Evolutionary conservation across 2,888 invertebrate genomes (phyloP), one percentile per base, ranked within the genome.

Genomic region (Dorcus hopei): DNA sequence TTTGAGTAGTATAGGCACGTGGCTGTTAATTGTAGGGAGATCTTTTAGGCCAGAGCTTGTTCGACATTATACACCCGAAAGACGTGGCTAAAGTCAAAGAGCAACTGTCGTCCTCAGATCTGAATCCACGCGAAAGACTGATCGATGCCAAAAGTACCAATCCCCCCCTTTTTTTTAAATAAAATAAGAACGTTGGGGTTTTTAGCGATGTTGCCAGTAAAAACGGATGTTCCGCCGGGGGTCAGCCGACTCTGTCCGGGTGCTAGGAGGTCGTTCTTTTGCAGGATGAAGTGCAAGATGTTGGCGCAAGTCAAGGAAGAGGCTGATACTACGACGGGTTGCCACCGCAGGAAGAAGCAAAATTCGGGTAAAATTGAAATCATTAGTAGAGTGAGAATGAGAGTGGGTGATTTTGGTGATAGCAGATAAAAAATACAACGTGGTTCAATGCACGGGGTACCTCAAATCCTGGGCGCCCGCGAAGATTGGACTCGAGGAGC

Each of bases 31-130:
- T 74, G 19, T 81, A 92, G 90, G 84, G 87, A 55, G 96, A 97
- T 74, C 81, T 97, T 52, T 76, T 95, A 59, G 95, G 95, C 0
- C 95, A 95, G 79, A 95, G 93, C 75, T 85, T 95, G 83, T 96
- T 97, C 77, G 96, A 97, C 77, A 92, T 95, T 64, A 80, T 97
- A 47, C 96, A 97, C 77, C 95, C 95, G 0, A 94, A 95, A 77
- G 97, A 97, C 78, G 91, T 97, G 40, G 90, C 89, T 57, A 96
- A 95, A 79, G 94, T 96, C 4, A 97, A 97, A 76, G 96, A 96
- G 74, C 96, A 97, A 77, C 82, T 97, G 4, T 93, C 94, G 0
- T 91, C 95, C 0, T 90, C 93, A 0, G 95, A 96, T 79, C 84
- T 93, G 64, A 90, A 89, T 67, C 94, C 95, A 0, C 82, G 95